These are phyloP conservation scores for Coreoperca whiteheadi DNA, from an alignment of 2,113 vertebrate species.

Conservation along the genomic window DNA sequence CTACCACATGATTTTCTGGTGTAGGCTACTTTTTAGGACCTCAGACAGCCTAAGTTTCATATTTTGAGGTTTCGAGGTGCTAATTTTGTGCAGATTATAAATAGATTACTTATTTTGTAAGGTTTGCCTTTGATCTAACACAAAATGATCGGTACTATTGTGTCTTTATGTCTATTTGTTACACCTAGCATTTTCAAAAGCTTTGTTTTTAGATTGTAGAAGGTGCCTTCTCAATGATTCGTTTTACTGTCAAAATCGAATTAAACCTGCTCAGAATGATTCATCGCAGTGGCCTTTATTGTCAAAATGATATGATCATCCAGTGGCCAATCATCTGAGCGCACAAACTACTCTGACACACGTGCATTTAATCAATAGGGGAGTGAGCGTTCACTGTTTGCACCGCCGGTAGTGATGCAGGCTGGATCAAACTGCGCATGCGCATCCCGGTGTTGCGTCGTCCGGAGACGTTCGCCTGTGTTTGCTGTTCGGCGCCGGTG, in stretches of 20 bases:
- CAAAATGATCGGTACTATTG: neutral
- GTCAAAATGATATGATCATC: neutral
- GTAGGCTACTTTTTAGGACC: neutral
- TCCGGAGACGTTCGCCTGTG: neutral
- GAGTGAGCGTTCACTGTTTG: neutral
- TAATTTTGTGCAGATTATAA: neutral
- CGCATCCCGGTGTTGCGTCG: neutral
- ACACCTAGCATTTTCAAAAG: neutral
- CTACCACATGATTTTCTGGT: neutral
- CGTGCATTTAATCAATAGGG: neutral
- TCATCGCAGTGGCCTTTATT: neutral
- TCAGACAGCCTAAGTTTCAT: neutral
- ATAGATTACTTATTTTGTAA: neutral
- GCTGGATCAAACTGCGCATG: neutral
- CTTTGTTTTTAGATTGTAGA: neutral
- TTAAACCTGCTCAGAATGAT: neutral
- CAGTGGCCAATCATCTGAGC: neutral
- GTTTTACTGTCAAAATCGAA: neutral
- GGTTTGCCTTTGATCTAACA: neutral
- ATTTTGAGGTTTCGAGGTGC: neutral
- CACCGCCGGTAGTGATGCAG: constrained; percentile 55
- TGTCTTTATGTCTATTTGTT: neutral
- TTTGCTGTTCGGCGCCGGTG: neutral
- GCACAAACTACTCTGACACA: neutral
- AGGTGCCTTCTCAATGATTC: neutral